Evolutionary conservation across 2,797 vertebrate species (phyloP).

Genomic region (Streptopelia turtur): DNA sequence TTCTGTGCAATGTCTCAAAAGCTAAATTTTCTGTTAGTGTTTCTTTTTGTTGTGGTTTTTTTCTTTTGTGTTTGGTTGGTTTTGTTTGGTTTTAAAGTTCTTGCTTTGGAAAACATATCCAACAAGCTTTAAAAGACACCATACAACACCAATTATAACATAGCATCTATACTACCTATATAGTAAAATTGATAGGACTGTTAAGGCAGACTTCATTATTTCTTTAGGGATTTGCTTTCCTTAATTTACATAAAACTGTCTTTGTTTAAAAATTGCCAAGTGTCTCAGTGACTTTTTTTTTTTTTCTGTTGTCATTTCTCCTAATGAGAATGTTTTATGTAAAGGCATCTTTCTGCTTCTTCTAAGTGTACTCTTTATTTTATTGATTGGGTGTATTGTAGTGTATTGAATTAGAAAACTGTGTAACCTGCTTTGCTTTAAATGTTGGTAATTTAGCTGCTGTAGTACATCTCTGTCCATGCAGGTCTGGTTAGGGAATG

Average conservation of each 20-base stretch:
- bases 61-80: background rate
- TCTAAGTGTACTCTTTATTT: background rate
- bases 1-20: background rate
- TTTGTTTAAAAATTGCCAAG: slow-evolving; percentile 38
- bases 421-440: background rate
- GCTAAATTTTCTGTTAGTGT: background rate
- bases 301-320: background rate
- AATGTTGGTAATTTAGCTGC: slow-evolving; percentile 2
- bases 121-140: background rate
- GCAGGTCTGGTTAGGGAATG: background rate
- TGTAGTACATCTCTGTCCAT: background rate
- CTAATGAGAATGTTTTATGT: slow-evolving; percentile 33
- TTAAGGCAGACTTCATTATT: background rate
- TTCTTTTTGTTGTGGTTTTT: background rate
- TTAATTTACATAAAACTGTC: slow-evolving; percentile 7
- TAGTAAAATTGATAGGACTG: background rate
- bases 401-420: background rate
- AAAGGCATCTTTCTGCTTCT: slow-evolving; percentile 22
- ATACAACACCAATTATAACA: background rate
- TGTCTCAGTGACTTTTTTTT: background rate
- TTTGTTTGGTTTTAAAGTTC: too few relatives aligned
- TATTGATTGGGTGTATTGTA: slow-evolving; percentile 5
- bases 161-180: rapidly evolving
- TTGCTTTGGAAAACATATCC: background rate
- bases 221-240: slow-evolving; percentile 1